Percentiles rank a stretch among this genome's conserved stretches.
phyloP scores from a whole-genome alignment of 2,888 invertebrate genomes.

The Patella ulyssiponensis region DNA sequence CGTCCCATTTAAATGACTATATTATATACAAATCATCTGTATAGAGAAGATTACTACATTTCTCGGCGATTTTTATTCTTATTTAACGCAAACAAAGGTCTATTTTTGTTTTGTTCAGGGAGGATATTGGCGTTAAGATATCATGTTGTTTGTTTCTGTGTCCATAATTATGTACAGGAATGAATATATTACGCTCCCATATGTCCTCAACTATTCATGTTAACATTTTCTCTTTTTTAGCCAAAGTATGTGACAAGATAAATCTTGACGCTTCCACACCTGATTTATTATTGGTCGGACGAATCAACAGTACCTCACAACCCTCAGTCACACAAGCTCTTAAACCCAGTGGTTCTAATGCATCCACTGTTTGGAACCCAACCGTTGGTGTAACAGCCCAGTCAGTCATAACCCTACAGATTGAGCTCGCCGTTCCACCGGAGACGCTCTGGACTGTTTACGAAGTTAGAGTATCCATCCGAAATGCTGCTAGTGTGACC shows the following conservation, averaged over 20 bases:
- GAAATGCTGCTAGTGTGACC: constrained; percentile 7
- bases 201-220: too few species aligned
- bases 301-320: neutral
- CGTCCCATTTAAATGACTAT: too few species aligned
- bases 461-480: neutral
- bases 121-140: too few species aligned
- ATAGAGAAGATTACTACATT: too few species aligned
- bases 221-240: neutral
- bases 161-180: too few species aligned
- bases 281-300: neutral
- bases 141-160: too few species aligned
- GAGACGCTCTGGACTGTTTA: neutral
- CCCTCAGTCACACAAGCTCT: neutral
- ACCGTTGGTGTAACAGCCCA: neutral
- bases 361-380: neutral
- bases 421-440: neutral
- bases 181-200: too few species aligned
- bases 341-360: neutral
- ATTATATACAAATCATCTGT: too few species aligned
- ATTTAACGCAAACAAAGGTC: too few species aligned
- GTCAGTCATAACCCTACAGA: neutral
- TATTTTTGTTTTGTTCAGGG: too few species aligned
- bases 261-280: neutral
- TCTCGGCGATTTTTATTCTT: too few species aligned
- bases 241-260: neutral